Conservation (phyloP, 2,888 invertebrate species). For the Miltochrista miniata region DNA sequence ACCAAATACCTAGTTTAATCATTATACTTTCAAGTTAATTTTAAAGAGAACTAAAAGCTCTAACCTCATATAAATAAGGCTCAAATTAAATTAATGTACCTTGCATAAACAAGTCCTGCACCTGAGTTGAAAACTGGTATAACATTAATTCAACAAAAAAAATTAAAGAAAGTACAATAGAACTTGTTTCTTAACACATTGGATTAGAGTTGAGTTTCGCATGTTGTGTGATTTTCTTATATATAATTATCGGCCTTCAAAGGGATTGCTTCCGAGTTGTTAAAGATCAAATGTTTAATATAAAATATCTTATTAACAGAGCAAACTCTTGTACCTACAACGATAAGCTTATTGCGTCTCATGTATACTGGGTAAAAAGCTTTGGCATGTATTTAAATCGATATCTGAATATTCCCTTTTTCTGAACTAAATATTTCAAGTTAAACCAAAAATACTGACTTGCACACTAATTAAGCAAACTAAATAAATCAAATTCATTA, state of each 20-base stretch:
- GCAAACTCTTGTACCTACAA: constrained; percentile 22
- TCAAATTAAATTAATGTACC: constrained; percentile 12
- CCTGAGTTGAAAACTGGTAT: constrained; percentile 36
- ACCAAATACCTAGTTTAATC: constrained; percentile 13
- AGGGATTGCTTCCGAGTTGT: constrained; percentile 60
- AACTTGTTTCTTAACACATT: constrained; percentile 9
- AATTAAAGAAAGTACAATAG: constrained; percentile 4
- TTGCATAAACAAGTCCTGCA: constrained; percentile 13
- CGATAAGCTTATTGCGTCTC: constrained; percentile 11
- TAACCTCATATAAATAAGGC: constrained; percentile 11
- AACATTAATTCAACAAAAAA: constrained; percentile 29
- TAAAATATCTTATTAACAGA: too few species aligned
- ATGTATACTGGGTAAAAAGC: background rate
- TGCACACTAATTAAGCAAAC: too few species aligned
- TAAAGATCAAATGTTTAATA: constrained; percentile 41
- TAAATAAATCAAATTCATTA: too few species aligned
- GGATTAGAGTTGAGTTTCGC: constrained; percentile 21
- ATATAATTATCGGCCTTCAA: constrained; percentile 48
- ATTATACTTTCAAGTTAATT: constrained; percentile 19
- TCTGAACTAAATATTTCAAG: too few species aligned
- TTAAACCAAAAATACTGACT: too few species aligned
- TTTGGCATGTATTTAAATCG: too few species aligned
- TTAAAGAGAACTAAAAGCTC: constrained; percentile 9
- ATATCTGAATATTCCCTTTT: too few species aligned
- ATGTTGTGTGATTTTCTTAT: constrained; percentile 26